Evolutionary conservation across 2,797 vertebrate species (phyloP).

Genomic region (Pangasius macronema): DNA sequence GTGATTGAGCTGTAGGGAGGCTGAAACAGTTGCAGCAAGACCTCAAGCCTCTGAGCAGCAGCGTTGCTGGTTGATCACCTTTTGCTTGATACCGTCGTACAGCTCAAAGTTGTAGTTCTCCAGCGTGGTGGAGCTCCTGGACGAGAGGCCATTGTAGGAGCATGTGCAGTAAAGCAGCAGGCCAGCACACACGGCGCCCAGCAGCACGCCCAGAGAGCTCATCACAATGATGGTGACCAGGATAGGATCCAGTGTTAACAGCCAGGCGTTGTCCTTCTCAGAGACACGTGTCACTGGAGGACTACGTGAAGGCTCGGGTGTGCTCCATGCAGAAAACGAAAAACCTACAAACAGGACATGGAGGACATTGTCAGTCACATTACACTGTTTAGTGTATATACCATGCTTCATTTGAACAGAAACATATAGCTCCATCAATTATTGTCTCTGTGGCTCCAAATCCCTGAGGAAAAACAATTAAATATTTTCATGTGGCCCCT

Average conservation of each 20-base stretch:
- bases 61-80: slow-evolving; percentile 96
- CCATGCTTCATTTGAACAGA: neutral
- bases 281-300: slow-evolving; percentile 82
- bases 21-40: slow-evolving; percentile 1
- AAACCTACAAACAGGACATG: slow-evolving; percentile 71
- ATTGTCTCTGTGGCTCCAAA: neutral
- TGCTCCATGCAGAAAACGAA: slow-evolving; percentile 80
- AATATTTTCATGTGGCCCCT: neutral
- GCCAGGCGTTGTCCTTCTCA: slow-evolving; percentile 91
- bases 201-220: slow-evolving; percentile 92
- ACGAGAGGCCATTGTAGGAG: slow-evolving; percentile 89
- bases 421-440: neutral
- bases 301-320: slow-evolving; percentile 78
- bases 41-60: slow-evolving; percentile 96
- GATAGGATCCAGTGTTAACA: slow-evolving; percentile 94
- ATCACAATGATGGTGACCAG: slow-evolving; percentile 98
- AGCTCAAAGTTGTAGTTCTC: slow-evolving; percentile 99
- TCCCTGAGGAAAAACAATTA: neutral
- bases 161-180: slow-evolving; percentile 96
- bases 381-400: too few species aligned
- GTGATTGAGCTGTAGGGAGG: slow-evolving; percentile 20
- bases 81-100: slow-evolving; percentile 97
- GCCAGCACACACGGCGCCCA: slow-evolving; percentile 91
- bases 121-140: slow-evolving; percentile 92
- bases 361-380: neutral